Evolutionary conservation across 2,113 vertebrate genomes (phyloP).

Genomic region (Dendropsophus ebraccatus): DNA sequence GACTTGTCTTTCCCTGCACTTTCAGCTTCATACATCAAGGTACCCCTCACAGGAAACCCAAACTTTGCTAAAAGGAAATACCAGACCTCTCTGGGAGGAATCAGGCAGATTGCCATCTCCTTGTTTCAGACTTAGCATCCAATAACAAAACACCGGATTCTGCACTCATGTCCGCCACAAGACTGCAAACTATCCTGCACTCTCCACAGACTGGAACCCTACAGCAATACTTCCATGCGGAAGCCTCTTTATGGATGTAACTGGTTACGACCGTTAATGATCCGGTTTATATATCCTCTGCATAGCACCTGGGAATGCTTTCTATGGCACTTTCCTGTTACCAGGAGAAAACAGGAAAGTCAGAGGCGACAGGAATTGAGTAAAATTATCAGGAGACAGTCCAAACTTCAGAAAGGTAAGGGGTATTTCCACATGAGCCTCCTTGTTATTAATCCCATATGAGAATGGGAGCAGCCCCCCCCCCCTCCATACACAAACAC

Average conservation of each 20-base stretch:
- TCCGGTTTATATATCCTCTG: background rate
- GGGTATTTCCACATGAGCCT: background rate
- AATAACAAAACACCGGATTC: background rate
- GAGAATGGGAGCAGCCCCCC: background rate
- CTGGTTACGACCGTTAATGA: background rate
- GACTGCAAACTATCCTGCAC: background rate
- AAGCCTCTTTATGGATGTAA: background rate
- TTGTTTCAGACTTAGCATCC: constrained; percentile 20
- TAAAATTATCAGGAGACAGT: background rate
- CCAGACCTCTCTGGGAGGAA: constrained; percentile 73
- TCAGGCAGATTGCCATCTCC: constrained; percentile 67
- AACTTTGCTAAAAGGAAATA: constrained; percentile 71
- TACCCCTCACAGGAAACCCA: constrained; percentile 71
- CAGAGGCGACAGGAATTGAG: constrained; percentile 27
- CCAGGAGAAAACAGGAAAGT: constrained; percentile 36
- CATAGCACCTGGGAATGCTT: constrained; percentile 5
- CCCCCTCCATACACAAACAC: background rate
- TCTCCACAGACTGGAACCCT: no score
- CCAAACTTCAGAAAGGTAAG: constrained; percentile 17
- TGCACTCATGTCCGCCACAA: background rate
- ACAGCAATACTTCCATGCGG: background rate
- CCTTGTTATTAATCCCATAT: background rate
- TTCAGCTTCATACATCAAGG: constrained; percentile 44
- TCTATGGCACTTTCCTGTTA: constrained; percentile 8
- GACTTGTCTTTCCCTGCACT: constrained; percentile 37